These are phyloP conservation scores for Nomada ferruginata DNA, from an alignment of 2,888 invertebrate genomes.

Conservation along the genomic window DNA sequence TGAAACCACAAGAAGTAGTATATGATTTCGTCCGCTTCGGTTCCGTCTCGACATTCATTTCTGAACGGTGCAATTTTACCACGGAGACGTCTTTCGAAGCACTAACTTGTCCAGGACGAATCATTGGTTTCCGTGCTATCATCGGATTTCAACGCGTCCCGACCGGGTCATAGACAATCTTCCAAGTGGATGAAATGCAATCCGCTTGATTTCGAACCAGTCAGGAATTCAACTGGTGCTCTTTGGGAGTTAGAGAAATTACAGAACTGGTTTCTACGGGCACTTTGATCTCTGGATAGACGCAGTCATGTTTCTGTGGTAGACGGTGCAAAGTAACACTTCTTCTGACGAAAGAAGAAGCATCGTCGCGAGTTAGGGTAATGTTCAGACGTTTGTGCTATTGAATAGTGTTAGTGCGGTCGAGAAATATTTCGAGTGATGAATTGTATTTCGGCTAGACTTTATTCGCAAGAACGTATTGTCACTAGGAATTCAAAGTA, in stretches of 20 bases:
- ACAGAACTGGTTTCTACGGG: background rate
- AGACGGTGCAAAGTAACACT: background rate
- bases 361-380: background rate
- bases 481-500: no score
- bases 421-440: background rate
- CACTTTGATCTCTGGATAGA: slow-evolving; percentile 29
- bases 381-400: background rate
- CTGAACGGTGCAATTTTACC: no score
- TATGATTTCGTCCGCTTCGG: background rate
- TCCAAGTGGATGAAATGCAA: slow-evolving; percentile 44
- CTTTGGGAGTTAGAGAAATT: slow-evolving; percentile 25
- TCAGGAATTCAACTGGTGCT: slow-evolving; percentile 10
- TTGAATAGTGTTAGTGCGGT: no score
- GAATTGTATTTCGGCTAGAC: no score
- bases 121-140: background rate
- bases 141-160: slow-evolving; percentile 33
- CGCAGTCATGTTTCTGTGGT: background rate
- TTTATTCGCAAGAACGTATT: no score
- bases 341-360: background rate
- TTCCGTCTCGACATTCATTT: background rate
- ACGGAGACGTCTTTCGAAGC: no score
- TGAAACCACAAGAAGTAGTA: background rate
- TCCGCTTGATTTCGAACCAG: slow-evolving; percentile 36
- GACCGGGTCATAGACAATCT: slow-evolving; percentile 23
- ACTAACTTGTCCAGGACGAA: no score